Evolutionary conservation across 1,140 invertebrate genomes (phyloP).

Genomic region (Elysia chlorotica): DNA sequence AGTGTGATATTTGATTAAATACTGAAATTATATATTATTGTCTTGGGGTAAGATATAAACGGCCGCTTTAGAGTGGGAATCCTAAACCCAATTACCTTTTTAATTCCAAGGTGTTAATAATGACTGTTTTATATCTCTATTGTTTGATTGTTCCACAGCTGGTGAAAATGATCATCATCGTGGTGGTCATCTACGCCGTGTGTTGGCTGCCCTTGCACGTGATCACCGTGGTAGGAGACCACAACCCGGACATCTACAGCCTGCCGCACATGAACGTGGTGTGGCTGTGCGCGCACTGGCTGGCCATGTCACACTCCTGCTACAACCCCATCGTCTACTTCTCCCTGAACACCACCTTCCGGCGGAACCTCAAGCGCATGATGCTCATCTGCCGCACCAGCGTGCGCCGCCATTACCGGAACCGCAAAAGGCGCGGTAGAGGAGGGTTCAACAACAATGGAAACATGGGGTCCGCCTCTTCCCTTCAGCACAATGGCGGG

Average conservation of each 20-base stretch:
- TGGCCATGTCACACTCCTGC: constrained; percentile 89
- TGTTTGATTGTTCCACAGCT: constrained; percentile 70
- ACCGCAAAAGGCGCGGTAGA: background rate
- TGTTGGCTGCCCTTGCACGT: constrained; percentile 88
- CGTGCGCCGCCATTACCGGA: background rate
- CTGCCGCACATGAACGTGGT: constrained; percentile 63
- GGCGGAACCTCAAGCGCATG: constrained; percentile 62
- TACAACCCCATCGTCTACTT: constrained; percentile 94
- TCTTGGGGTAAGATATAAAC: too few species aligned
- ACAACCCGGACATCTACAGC: constrained; percentile 49
- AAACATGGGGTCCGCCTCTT: background rate
- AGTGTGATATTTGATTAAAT: too few species aligned
- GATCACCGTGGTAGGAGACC: constrained; percentile 61
- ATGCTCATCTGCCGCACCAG: constrained; percentile 28
- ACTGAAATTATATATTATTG: too few species aligned
- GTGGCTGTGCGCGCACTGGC: constrained; percentile 70
- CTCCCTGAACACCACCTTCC: constrained; percentile 85
- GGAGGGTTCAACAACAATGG: background rate
- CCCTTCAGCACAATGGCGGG: too few species aligned
- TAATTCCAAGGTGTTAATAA: too few species aligned
- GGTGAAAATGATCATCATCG: constrained; percentile 91
- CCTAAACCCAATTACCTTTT: too few species aligned
- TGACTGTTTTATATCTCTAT: background rate
- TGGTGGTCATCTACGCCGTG: constrained; percentile 84
- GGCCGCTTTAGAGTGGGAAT: too few species aligned